Evolutionary conservation across 2,797 vertebrate genomes (phyloP), one percentile per base, ranked within the genome.

Genomic region (Megaceryle alcyon): DNA sequence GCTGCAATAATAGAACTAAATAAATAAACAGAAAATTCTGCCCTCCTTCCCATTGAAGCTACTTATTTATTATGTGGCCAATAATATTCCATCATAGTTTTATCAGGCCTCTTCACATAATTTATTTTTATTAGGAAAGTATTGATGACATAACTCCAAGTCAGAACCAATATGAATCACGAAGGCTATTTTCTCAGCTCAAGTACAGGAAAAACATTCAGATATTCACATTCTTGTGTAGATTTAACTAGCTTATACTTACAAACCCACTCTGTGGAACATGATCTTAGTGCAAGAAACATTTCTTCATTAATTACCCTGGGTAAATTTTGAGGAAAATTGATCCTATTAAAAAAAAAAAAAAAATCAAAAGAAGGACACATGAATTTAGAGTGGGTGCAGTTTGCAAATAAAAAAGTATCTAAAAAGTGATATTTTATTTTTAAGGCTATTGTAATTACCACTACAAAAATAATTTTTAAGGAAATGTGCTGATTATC

Each of bases 41-140:
- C 15, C 6, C 6, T 39, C 33, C 14, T 82, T 77, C 60, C 64
- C 0, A 0, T 3, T 35, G 12, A 81, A 80, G 28, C 5, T 21
- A 54, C 9, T 76, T 81, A n/a, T 28, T 79, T 41, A 63, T 64
- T 63, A 46, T 18, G 7, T 11, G 18, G 35, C 19, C 2, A 56
- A 15, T 35, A 43, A 26, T 41, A 57, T 49, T 76, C 13, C 0
- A 2, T 25, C 1, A 1, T 11, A 48, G 5, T 79, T 95, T 85
- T 28, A 61, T 56, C 59, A 69, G 20, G 3, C 18, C 8, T 60
- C 5, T 43, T 53, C 31, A 29, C 9, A 29, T 49, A 86, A 43
- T 81, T 81, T 64, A 23, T 64, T 88, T 82, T 89, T 78, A 61
- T 77, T 69, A 49, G 37, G 4, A 35, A 79, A 5, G 2, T 73